These are phyloP conservation scores for Petrolisthes cinctipes DNA, from an alignment of 2,888 invertebrate genomes.

Conservation along the genomic window DNA sequence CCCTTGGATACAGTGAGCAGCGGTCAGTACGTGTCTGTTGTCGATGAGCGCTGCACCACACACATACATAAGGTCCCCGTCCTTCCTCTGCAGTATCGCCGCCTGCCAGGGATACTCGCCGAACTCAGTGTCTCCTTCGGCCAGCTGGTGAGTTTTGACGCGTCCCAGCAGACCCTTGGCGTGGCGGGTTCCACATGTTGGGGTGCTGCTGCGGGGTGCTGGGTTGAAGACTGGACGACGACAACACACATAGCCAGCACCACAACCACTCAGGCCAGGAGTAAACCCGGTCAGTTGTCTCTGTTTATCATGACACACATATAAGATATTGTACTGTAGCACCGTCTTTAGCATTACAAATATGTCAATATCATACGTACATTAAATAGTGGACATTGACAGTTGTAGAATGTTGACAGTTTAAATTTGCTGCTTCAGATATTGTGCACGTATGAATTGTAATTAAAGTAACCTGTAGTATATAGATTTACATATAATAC, in stretches of 20 bases:
- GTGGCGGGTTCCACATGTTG: slow-evolving; percentile 82
- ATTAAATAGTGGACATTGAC: too few species aligned
- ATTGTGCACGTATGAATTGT: too few species aligned
- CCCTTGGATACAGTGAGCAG: slow-evolving; percentile 93
- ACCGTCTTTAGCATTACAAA: too few species aligned
- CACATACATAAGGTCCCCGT: slow-evolving; percentile 92
- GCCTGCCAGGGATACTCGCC: slow-evolving; percentile 93
- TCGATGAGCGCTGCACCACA: slow-evolving; percentile 92
- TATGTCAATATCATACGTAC: too few species aligned
- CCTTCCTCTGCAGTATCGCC: slow-evolving; percentile 92
- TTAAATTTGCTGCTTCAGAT: too few species aligned
- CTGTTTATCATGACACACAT: not conserved
- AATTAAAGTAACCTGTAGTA: too few species aligned
- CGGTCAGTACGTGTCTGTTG: slow-evolving; percentile 85
- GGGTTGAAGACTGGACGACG: slow-evolving; percentile 57
- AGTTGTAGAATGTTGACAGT: too few species aligned
- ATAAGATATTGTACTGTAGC: too few species aligned
- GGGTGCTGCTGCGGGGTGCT: not conserved
- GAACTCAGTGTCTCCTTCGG: slow-evolving; percentile 57
- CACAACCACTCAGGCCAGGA: slow-evolving; percentile 52
- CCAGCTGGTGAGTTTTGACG: slow-evolving; percentile 41
- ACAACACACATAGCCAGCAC: slow-evolving; percentile 65
- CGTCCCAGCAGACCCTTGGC: slow-evolving; percentile 91
- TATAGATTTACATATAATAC: not conserved
- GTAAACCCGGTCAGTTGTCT: slow-evolving; percentile 62